A percentile compares a stretch with the other conserved stretches of the same genome.
These are phyloP conservation scores for Dermochelys coriacea DNA, from an alignment of 2,797 vertebrate species.

Conservation along the genomic window DNA sequence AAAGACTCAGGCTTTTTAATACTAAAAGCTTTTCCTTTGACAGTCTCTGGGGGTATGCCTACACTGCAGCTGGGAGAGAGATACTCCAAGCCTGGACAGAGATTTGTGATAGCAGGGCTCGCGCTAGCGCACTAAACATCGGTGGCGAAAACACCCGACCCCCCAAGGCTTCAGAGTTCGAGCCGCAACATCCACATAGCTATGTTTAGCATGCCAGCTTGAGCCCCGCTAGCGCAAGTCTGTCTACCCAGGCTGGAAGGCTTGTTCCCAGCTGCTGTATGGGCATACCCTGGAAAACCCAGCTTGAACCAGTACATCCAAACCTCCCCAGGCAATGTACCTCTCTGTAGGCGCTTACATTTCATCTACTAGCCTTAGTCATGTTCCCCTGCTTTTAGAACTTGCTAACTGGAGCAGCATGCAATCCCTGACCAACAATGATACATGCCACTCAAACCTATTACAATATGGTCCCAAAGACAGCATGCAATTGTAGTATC, in stretches of 20 bases:
- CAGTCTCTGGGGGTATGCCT: background rate
- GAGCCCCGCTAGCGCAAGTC: too few relatives aligned
- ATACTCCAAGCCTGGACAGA: background rate
- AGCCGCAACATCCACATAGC: background rate
- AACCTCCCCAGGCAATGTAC: too few relatives aligned
- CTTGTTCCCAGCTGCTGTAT: too few relatives aligned
- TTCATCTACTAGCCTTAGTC: background rate
- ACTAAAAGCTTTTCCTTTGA: background rate
- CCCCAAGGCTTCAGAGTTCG: background rate
- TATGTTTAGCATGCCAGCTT: too few relatives aligned
- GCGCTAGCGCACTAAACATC: too few relatives aligned
- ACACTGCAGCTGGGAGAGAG: background rate
- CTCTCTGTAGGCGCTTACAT: too few relatives aligned
- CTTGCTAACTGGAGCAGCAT: background rate
- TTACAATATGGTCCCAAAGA: background rate
- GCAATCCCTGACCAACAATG: background rate
- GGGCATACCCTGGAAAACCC: too few relatives aligned
- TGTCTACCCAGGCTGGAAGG: too few relatives aligned
- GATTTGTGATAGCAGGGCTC: background rate
- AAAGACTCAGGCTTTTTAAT: too few relatives aligned
- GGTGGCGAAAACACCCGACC: background rate
- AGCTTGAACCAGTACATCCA: too few relatives aligned
- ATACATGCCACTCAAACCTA: background rate
- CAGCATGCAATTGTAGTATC: background rate
- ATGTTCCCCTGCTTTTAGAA: background rate